Percentiles rank a stretch among this genome's conserved stretches.
Evolutionary conservation across 2,113 vertebrate genomes (phyloP).

Genomic region (Suncus etruscus): DNA sequence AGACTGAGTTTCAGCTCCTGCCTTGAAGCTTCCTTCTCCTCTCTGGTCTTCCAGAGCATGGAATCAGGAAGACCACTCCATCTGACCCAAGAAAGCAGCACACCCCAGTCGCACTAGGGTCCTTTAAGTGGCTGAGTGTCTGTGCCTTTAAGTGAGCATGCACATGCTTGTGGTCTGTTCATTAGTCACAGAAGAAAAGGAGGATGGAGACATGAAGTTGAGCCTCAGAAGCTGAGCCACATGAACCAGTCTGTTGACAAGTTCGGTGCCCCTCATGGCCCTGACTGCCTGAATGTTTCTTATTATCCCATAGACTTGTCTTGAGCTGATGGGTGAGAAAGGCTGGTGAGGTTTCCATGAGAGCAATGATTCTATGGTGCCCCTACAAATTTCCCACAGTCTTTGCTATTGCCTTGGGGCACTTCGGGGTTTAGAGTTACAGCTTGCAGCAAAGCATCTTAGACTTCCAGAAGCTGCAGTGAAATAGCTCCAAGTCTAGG

Average conservation of each 20-base stretch:
- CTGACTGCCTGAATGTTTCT: constrained; percentile 67
- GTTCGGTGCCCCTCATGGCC: neutral
- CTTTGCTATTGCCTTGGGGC: constrained; percentile 66
- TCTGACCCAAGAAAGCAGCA: neutral
- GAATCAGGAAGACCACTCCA: neutral
- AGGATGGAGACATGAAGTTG: neutral
- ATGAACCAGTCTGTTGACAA: rapidly evolving
- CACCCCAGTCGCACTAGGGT: neutral
- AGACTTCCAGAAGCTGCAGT: neutral
- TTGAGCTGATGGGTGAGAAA: constrained; percentile 63
- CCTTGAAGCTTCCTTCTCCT: neutral
- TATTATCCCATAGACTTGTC: constrained; percentile 60
- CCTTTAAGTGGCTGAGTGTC: neutral
- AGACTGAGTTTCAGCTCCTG: neutral
- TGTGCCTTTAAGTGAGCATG: neutral
- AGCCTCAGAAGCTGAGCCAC: neutral
- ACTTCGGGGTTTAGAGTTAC: constrained; percentile 63
- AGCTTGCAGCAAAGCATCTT: constrained; percentile 60
- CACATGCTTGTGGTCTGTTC: neutral
- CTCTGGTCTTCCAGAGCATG: neutral
- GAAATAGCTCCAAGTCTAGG: neutral
- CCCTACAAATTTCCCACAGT: constrained; percentile 67
- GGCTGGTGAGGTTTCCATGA: constrained; percentile 55
- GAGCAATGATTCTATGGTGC: constrained; percentile 56
- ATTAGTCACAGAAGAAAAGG: neutral